Evolutionary conservation across 2,888 invertebrate genomes (phyloP).

Genomic region (Drosophila prolongata): DNA sequence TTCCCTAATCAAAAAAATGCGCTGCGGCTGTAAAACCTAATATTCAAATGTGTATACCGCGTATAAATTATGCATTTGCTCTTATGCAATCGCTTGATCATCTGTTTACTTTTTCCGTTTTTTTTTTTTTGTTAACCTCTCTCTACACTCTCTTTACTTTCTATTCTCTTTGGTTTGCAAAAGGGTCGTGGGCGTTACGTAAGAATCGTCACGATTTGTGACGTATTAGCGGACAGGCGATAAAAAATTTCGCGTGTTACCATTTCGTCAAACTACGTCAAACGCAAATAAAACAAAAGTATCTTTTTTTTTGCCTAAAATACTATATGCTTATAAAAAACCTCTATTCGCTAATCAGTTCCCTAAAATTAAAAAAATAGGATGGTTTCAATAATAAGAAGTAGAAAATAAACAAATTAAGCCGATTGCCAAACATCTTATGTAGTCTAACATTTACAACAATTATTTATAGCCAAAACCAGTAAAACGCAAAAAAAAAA

Average conservation of each 20-base stretch:
- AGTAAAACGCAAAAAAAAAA: not conserved
- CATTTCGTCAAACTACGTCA: slow-evolving; percentile 54
- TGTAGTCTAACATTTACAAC: slow-evolving; percentile 30
- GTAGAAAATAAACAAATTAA: slow-evolving; percentile 4
- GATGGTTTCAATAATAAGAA: no score
- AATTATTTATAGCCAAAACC: slow-evolving; percentile 32
- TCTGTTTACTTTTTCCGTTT: slow-evolving; percentile 29
- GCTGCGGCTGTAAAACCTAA: slow-evolving; percentile 15
- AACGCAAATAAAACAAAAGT: slow-evolving; percentile 42
- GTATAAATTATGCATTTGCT: slow-evolving; percentile 32
- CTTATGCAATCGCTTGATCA: slow-evolving; percentile 45
- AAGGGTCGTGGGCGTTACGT: slow-evolving; percentile 56
- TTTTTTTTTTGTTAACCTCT: not conserved
- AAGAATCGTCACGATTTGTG: slow-evolving; percentile 58
- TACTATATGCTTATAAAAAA: not conserved
- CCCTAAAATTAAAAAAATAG: not conserved
- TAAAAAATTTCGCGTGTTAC: slow-evolving; percentile 74
- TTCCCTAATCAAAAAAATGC: slow-evolving; percentile 20
- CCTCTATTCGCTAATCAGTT: not conserved
- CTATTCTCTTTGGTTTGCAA: slow-evolving; percentile 8
- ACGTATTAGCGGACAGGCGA: slow-evolving; percentile 72
- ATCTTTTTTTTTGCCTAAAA: slow-evolving; percentile 26
- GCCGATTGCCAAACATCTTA: not conserved
- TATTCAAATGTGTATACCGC: slow-evolving; percentile 10
- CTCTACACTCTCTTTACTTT: slow-evolving; percentile 9